Evolutionary conservation across 2,113 vertebrate species (phyloP).

Genomic region (Probosciger aterrimus): DNA sequence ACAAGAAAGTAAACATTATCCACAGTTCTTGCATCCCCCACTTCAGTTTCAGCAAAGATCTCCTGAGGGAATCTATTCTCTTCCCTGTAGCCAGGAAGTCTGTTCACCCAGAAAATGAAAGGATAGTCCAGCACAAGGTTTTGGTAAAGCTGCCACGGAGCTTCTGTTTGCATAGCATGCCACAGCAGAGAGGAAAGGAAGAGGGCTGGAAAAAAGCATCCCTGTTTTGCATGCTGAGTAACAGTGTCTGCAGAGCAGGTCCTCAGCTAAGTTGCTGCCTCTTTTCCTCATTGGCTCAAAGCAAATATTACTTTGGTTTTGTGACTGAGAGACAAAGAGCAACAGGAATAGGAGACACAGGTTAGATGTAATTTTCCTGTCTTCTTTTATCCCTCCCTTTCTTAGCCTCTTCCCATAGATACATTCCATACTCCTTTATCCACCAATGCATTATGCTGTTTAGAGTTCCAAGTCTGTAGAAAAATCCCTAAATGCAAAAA

Average conservation of each 20-base stretch:
- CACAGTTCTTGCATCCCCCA: neutral
- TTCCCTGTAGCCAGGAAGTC: neutral
- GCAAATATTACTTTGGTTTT: neutral
- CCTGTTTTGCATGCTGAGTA: neutral
- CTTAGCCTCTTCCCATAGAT: neutral
- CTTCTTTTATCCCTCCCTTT: neutral
- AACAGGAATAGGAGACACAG: neutral
- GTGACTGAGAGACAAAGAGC: neutral
- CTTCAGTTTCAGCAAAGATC: neutral
- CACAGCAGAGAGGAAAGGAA: neutral
- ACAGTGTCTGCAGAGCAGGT: neutral
- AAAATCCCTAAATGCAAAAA: neutral
- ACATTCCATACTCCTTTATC: neutral
- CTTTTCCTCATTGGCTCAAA: neutral
- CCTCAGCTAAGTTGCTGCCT: neutral
- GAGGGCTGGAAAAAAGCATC: neutral
- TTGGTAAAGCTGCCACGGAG: neutral
- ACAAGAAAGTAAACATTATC: neutral
- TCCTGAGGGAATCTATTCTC: neutral
- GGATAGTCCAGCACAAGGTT: neutral
- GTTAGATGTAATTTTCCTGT: neutral
- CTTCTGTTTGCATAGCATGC: neutral
- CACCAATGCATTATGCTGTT: neutral
- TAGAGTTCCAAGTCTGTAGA: neutral
- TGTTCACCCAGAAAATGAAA: neutral